These are phyloP conservation scores for Parazoanthus darwini DNA, from an alignment of 92 coral and sea anemone species.

Conservation along the genomic window DNA sequence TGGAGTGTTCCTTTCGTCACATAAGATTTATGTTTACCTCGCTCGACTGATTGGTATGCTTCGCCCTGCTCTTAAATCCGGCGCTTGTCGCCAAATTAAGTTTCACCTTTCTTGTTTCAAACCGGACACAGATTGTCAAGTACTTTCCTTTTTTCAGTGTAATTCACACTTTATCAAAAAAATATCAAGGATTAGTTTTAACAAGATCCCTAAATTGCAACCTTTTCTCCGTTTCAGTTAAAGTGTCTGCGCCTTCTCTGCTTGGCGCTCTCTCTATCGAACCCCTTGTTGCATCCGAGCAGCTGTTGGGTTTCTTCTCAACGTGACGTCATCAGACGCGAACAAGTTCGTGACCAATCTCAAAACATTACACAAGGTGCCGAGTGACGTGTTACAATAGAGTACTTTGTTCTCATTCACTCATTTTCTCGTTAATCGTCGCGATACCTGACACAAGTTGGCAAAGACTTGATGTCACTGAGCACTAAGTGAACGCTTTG, in stretches of 20 bases:
- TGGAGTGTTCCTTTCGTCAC: slow-evolving; percentile 37
- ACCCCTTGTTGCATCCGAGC: neutral
- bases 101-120: neutral
- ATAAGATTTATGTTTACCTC: neutral
- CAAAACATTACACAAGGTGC: slow-evolving; percentile 3
- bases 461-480: neutral
- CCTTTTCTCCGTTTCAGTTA: too few relatives aligned
- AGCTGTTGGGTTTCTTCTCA: neutral
- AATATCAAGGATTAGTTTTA: neutral
- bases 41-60: slow-evolving; percentile 5
- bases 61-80: neutral
- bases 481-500: neutral
- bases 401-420: neutral
- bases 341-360: slow-evolving; percentile 33
- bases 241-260: neutral
- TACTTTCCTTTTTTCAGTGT: neutral
- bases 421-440: slow-evolving; percentile 23
- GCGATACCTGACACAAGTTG: slow-evolving; percentile 14
- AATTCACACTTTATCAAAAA: neutral
- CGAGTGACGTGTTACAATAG: slow-evolving; percentile 15
- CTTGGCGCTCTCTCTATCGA: neutral
- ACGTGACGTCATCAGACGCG: slow-evolving; percentile 22
- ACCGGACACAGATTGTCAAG: neutral
- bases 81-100: neutral
- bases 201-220: too few relatives aligned